Base-by-base conservation (phyloP, 2,113 vertebrate genomes). In the Dryoscopus gambensis region DNA sequence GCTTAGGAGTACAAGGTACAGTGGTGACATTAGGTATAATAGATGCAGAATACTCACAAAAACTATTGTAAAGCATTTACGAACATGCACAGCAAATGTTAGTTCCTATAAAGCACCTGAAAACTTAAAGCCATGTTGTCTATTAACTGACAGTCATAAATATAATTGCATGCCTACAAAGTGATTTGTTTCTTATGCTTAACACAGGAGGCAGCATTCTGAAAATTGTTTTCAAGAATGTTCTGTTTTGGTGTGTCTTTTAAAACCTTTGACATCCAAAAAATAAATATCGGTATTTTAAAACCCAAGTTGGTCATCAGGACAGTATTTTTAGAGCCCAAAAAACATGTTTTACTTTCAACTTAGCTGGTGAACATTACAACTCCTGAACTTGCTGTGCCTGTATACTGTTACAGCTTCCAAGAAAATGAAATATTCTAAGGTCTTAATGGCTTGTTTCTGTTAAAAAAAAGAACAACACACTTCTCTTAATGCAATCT, bases 1-100 rank as follows among this genome's bases (percentile, higher is more conserved):
- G 56, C 87, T 94, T 55, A 91, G 57, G 27, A 93, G 46, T 39
- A 64, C 67, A 44, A 83, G 87, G 76, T 85, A 42, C 39, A 69
- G 21, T 8, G 6, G 15, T 62, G 78, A 56, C 85, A 53, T 67
- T 16, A 52, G 16, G 55, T 84, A 40, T 24, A 78, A 87, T 4
- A 77, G 25, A 53, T 1, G 3, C 8, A 52, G 42, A 70, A 85
- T 47, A 79, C 79, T 50, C 47, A 50, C n/a, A 42, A 55, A 81
- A 87, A 64, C 3, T 33, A 13, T 44, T 52, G 56, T n/a, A 65
- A 78, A 73, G 16, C 40, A 44, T 77, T 91, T 69, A 15, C 7
- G 15, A 69, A 44, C n/a, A 31, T 4, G 12, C 8, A 11, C 27
- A 46, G 70, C 15, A 68, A 81, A 53, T 25, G 11, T 17, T n/a